phyloP scores from a whole-genome alignment of 2,113 vertebrate genomes.

The Dipodomys ordii region DNA sequence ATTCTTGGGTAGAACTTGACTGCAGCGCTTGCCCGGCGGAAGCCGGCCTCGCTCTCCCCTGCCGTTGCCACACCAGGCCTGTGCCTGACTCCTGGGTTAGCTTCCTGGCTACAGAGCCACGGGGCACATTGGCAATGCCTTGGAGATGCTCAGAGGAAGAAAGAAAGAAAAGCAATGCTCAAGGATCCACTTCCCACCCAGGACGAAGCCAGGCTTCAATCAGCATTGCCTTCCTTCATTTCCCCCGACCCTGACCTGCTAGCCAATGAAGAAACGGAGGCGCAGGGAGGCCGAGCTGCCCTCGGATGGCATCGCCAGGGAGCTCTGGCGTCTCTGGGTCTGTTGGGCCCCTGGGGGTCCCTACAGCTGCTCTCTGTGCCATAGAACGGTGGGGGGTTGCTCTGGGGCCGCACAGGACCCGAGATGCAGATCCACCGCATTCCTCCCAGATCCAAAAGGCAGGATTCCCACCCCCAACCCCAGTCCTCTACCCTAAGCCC shows the following conservation, averaged over 20 bases:
- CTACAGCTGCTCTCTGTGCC: too few relatives aligned
- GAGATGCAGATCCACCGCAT: background rate
- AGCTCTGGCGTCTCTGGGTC: too few relatives aligned
- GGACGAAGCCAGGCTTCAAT: accelerated
- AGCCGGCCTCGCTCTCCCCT: background rate
- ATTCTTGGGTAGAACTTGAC: background rate
- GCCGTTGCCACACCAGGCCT: background rate
- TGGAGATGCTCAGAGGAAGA: background rate
- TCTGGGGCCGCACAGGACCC: too few relatives aligned
- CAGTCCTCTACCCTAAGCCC: background rate
- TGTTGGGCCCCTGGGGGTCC: background rate
- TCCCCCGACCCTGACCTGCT: background rate
- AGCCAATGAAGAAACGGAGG: background rate
- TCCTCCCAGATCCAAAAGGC: too few relatives aligned
- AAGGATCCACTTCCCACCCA: accelerated
- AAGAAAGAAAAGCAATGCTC: background rate
- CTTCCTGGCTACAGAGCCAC: accelerated
- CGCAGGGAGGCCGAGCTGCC: accelerated
- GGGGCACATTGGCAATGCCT: accelerated
- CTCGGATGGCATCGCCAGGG: accelerated
- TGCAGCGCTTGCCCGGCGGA: background rate
- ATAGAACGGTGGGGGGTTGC: too few relatives aligned
- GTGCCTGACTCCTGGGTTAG: background rate
- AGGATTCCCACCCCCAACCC: too few relatives aligned
- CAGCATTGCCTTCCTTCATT: too few relatives aligned